A percentile compares a stretch with the other conserved stretches of the same genome.
Evolutionary conservation across 1,140 invertebrate species (phyloP).

Genomic region (Drosophila ohnishii): DNA sequence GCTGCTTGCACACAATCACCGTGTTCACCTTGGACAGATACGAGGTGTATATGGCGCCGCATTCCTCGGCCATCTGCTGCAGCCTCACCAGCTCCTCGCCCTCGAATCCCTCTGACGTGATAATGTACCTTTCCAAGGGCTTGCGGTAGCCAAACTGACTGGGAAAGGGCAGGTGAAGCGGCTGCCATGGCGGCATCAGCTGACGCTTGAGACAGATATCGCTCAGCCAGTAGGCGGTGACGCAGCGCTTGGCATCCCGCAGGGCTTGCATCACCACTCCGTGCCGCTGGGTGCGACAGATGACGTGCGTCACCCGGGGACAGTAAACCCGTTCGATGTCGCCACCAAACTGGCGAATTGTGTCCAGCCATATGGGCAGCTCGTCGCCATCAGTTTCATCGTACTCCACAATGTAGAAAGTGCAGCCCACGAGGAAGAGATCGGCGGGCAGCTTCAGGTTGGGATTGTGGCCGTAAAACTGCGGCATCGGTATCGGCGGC

Average conservation of each 20-base stretch:
- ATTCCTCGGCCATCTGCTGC: constrained; percentile 92
- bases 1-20: constrained; percentile 89
- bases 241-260: constrained; percentile 90
- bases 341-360: constrained; percentile 94
- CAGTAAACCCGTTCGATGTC: constrained; percentile 94
- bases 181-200: constrained; percentile 94
- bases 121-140: constrained; percentile 88
- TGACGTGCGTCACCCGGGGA: constrained; percentile 93
- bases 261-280: constrained; percentile 93
- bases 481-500: constrained; percentile 84
- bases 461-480: constrained; percentile 94
- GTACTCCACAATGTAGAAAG: constrained; percentile 93
- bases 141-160: constrained; percentile 89
- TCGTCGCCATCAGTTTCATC: constrained; percentile 85
- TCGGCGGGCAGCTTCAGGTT: constrained; percentile 94
- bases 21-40: constrained; percentile 91
- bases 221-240: constrained; percentile 97
- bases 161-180: constrained; percentile 94
- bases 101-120: constrained; percentile 93
- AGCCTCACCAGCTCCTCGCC: constrained; percentile 91
- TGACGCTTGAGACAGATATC: constrained; percentile 93
- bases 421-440: constrained; percentile 94
- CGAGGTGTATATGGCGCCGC: constrained; percentile 92
- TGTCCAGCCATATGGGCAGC: constrained; percentile 89
- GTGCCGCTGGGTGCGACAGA: constrained; percentile 94